Base-by-base conservation (phyloP, 2,797 vertebrate genomes). In the Graptemys geographica region DNA sequence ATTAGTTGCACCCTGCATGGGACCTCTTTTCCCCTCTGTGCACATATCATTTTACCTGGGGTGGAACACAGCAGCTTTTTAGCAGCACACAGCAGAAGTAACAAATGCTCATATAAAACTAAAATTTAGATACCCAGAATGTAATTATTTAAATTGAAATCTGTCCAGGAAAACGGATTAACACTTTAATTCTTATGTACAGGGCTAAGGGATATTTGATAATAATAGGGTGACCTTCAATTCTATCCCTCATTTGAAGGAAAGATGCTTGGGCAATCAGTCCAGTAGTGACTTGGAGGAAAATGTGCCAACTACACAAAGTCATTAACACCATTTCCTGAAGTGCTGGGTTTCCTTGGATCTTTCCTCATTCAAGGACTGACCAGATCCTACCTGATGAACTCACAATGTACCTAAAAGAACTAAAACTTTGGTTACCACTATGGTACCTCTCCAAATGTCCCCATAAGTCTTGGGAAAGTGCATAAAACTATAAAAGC, bases 61-160 rank as follows among this genome's bases (percentile, higher is more conserved):
- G 41, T 41, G 86, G 44, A 37, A 78, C 44, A 18, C 44, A 78
- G 44, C 8, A 28, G 83, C 89, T 96, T 90, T 96, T 95, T 78
- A 93, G 84, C 80, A 86, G 74, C 3, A 52, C 93, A 81, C 94
- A 94, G 89, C 84, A 94, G 90, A 86, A 95, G 86, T 44, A 93
- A 90, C 33, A 90, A 91, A 59, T 87, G 79, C 55, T 92, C 95
- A 94, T 93, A 97, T 97, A 94, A 95, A 95, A 96, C 44, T 0
- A 5, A 96, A 93, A 95, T 88, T 94, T 92, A 96, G 78, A 95
- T 89, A 69, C 57, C 41, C 52, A 90, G 84, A 94, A 92, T 65
- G 92, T 81, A 96, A 69, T 69, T 69, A 69, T 16, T n/a, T 69
- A 69, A 96, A 93, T 69, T 80, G 37, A 87, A 92, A 94, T 88